A percentile compares a stretch with the other conserved stretches of the same genome.
phyloP scores from a whole-genome alignment of 2,888 invertebrate genomes.

The Pterostichus madidus region DNA sequence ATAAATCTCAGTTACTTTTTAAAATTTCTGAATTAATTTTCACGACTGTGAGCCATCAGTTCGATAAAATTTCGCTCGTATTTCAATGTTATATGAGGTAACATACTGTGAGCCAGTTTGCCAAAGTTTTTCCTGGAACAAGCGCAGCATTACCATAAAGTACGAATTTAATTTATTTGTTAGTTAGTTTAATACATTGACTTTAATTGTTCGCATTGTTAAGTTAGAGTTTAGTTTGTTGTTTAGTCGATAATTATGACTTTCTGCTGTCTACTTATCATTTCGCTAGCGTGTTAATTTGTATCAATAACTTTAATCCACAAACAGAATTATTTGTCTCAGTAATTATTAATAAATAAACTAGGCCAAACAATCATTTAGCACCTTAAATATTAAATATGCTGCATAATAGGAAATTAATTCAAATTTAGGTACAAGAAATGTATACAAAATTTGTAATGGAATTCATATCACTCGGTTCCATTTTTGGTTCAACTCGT shows the following conservation, averaged over 20 bases:
- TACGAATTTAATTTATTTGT: conserved; percentile 20
- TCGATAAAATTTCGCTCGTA: conserved; percentile 6
- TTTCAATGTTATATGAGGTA: conserved; percentile 30
- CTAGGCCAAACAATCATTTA: too few species aligned
- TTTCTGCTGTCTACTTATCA: neutral
- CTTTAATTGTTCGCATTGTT: conserved; percentile 1
- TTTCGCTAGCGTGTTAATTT: too few species aligned
- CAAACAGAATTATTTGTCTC: too few species aligned
- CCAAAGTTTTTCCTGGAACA: conserved; percentile 1
- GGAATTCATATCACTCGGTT: too few species aligned
- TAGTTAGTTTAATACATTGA: conserved; percentile 4
- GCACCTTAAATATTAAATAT: too few species aligned
- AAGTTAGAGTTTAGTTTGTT: conserved; percentile 7
- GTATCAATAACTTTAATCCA: too few species aligned
- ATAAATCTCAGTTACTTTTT: neutral
- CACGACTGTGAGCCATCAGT: neutral
- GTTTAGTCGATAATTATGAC: conserved; percentile 2
- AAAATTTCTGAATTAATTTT: conserved; percentile 12
- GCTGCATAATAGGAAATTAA: too few species aligned
- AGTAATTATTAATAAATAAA: too few species aligned
- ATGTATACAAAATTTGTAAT: too few species aligned
- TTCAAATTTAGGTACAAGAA: too few species aligned
- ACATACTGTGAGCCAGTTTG: neutral
- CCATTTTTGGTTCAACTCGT: too few species aligned
- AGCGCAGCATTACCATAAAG: conserved; percentile 16